Conservation (phyloP, 2,888 invertebrate species). For the Venusia cambrica region DNA sequence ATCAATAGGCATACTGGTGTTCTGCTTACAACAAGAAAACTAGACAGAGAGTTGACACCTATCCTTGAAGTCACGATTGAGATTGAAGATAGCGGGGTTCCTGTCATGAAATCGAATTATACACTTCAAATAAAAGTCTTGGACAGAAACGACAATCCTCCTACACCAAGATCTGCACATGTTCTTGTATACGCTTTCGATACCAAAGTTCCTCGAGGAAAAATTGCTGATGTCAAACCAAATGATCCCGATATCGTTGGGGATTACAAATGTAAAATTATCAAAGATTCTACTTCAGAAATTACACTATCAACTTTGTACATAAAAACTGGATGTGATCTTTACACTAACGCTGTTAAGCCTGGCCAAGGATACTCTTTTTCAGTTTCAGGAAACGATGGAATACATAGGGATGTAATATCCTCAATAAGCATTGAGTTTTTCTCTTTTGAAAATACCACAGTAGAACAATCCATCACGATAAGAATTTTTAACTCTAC, state of each 20-base stretch:
- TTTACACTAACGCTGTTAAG: slow-evolving; percentile 87
- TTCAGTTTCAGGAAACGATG: slow-evolving; percentile 93
- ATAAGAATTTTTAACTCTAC: slow-evolving; percentile 87
- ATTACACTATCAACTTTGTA: slow-evolving; percentile 81
- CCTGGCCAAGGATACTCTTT: slow-evolving; percentile 88
- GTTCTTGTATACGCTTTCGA: slow-evolving; percentile 90
- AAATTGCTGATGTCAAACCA: slow-evolving; percentile 95
- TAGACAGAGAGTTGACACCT: slow-evolving; percentile 91
- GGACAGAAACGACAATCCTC: slow-evolving; percentile 96
- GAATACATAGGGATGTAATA: slow-evolving; percentile 91
- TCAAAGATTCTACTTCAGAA: slow-evolving; percentile 84
- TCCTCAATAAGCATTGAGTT: slow-evolving; percentile 93
- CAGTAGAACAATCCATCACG: slow-evolving; percentile 91
- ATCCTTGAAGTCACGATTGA: slow-evolving; percentile 88
- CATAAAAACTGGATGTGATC: slow-evolving; percentile 89
- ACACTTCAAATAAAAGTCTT: slow-evolving; percentile 87
- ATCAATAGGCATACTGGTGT: slow-evolving; percentile 91
- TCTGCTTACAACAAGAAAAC: slow-evolving; percentile 87
- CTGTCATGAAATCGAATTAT: slow-evolving; percentile 91
- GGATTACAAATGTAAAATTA: slow-evolving; percentile 91
- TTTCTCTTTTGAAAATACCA: slow-evolving; percentile 88
- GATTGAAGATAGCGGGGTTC: slow-evolving; percentile 93
- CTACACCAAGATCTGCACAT: slow-evolving; percentile 90
- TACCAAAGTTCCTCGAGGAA: slow-evolving; percentile 87
- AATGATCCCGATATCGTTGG: slow-evolving; percentile 95